Evolutionary conservation across 1,140 invertebrate species (phyloP).

Genomic region (Maniola jurtina): DNA sequence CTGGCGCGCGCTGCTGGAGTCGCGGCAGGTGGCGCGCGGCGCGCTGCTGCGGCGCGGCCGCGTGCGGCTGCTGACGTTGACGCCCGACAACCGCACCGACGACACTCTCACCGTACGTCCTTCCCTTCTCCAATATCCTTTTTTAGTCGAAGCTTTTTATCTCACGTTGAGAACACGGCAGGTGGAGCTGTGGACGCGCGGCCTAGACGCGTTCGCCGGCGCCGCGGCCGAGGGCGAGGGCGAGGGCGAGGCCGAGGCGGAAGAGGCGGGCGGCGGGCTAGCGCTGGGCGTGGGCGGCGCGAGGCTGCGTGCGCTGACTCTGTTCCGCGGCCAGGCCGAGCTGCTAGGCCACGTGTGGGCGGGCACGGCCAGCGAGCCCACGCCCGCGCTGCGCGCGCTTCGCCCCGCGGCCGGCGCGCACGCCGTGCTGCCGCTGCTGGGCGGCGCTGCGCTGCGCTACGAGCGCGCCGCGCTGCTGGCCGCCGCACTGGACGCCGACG

Average conservation of each 20-base stretch:
- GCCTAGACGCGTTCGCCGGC: conserved; percentile 44
- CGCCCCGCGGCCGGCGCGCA: conserved; percentile 16
- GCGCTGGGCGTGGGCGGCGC: conserved; percentile 40
- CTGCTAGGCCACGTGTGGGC: conserved; percentile 58
- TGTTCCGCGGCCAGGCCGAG: conserved; percentile 46
- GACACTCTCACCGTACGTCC: conserved; percentile 29
- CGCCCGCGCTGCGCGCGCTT: conserved; percentile 45
- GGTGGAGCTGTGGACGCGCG: conserved; percentile 52
- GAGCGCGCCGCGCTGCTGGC: conserved; percentile 25
- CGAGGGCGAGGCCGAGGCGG: conserved; percentile 10
- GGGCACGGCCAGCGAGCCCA: conserved; percentile 48
- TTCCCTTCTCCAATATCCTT: too few relatives aligned
- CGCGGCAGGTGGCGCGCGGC: conserved; percentile 41
- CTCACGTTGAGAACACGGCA: neutral
- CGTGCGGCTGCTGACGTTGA: conserved; percentile 28
- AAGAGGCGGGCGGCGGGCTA: conserved; percentile 36
- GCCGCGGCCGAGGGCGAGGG: conserved; percentile 17
- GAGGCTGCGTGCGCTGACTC: conserved; percentile 34
- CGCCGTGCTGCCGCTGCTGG: conserved; percentile 32
- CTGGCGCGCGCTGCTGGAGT: conserved; percentile 39
- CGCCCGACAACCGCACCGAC: conserved; percentile 21
- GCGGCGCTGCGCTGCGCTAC: conserved; percentile 33
- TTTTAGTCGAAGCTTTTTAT: too few relatives aligned
- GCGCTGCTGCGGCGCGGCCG: conserved; percentile 39
- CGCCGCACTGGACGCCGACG: conserved; percentile 41